Evolutionary conservation across 2,113 vertebrate genomes (phyloP).

Genomic region (Siniperca knerii): DNA sequence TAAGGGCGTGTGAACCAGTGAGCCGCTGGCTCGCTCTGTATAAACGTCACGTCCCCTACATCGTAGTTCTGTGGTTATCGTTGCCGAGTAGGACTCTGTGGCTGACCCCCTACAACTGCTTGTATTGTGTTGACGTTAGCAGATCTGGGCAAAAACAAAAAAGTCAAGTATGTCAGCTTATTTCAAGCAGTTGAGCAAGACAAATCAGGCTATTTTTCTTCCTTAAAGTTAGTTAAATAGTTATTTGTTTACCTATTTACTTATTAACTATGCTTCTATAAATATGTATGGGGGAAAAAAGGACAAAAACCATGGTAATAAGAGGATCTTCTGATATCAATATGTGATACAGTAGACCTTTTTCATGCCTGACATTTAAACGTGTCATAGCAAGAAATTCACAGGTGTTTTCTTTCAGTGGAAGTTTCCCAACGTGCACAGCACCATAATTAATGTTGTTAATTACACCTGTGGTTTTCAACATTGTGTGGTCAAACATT

Average conservation of each 20-base stretch:
- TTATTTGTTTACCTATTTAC: neutral
- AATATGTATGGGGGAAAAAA: neutral
- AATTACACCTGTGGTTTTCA: neutral
- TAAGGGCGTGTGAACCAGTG: conserved; percentile 87
- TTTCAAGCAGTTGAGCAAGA: neutral
- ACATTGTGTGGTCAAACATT: neutral
- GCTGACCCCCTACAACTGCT: conserved; percentile 53
- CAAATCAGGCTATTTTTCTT: neutral
- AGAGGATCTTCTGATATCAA: neutral
- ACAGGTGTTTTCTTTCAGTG: neutral
- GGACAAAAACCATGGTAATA: neutral
- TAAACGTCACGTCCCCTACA: conserved; percentile 59
- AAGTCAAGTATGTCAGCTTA: neutral
- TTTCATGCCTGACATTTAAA: neutral
- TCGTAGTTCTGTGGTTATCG: conserved; percentile 57
- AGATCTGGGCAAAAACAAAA: conserved; percentile 75
- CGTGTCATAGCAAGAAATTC: neutral
- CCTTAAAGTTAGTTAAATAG: neutral
- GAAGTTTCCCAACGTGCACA: neutral
- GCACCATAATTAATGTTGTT: neutral
- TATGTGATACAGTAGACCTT: no score
- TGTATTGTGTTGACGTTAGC: conserved; percentile 57
- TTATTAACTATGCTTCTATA: neutral
- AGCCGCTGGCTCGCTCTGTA: conserved; percentile 51
- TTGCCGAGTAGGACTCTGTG: conserved; percentile 55